These are phyloP conservation scores for Patagioenas fasciata DNA, from an alignment of 2,113 vertebrate species.

Conservation along the genomic window DNA sequence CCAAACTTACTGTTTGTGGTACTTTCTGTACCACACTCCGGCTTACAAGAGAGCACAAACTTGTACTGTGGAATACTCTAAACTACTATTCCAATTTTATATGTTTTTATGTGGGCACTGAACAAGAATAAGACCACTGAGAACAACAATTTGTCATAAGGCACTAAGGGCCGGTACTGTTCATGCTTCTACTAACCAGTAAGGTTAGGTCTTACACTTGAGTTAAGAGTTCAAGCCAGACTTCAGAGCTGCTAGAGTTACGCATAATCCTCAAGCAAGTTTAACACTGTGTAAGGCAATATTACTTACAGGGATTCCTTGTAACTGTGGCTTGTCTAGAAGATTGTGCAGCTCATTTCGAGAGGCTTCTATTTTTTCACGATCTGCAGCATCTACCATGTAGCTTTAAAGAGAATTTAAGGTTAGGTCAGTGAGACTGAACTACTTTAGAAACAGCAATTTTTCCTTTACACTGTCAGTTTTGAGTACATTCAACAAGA, in stretches of 20 bases:
- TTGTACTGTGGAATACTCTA: not conserved
- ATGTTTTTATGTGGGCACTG: not conserved
- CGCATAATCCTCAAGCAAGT: not conserved
- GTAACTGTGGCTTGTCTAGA: constrained; percentile 97
- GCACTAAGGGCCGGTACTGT: not conserved
- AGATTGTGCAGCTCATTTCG: constrained; percentile 98
- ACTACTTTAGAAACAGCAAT: not conserved
- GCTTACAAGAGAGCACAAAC: not conserved
- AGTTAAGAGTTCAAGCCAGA: not conserved
- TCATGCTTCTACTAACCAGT: not conserved
- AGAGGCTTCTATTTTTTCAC: constrained; percentile 97
- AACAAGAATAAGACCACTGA: not conserved
- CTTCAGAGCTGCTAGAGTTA: not conserved
- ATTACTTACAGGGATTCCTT: constrained; percentile 96
- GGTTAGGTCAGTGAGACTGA: constrained; percentile 9
- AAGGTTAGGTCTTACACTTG: not conserved
- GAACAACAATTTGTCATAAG: not conserved
- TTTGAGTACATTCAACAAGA: not conserved
- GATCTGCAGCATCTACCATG: constrained; percentile 98
- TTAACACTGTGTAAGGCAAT: not conserved
- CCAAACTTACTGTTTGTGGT: not conserved
- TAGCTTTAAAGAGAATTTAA: constrained; percentile 80
- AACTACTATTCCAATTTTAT: not conserved
- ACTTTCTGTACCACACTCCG: not conserved
- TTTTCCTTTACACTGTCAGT: not conserved